Evolutionary conservation across 2,113 vertebrate genomes (phyloP).

Genomic region (Catagonus wagneri): DNA sequence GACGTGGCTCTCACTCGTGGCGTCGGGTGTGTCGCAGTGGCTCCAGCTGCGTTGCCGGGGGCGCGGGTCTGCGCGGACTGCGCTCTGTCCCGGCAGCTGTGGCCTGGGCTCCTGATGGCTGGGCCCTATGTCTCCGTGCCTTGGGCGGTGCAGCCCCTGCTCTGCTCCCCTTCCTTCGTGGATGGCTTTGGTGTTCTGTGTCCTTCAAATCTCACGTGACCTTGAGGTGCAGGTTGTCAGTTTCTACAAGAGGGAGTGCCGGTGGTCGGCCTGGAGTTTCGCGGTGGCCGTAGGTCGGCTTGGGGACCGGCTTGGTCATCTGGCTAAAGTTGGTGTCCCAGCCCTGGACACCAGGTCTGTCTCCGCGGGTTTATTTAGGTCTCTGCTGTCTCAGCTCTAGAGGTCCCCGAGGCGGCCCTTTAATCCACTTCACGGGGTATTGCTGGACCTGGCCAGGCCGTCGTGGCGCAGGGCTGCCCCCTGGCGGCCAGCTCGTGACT

Average conservation of each 20-base stretch:
- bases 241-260: background rate
- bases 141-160: accelerated
- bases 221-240: background rate
- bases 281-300: accelerated
- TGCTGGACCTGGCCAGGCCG: too few relatives aligned
- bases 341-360: accelerated
- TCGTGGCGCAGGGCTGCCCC: background rate
- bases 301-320: background rate
- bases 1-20: accelerated
- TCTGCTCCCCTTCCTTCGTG: too few relatives aligned
- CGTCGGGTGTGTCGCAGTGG: too few relatives aligned
- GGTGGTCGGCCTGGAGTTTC: background rate
- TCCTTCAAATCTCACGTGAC: accelerated
- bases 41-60: too few relatives aligned
- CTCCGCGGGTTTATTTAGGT: background rate
- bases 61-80: too few relatives aligned
- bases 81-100: accelerated
- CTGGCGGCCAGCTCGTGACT: background rate
- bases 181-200: background rate
- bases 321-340: background rate
- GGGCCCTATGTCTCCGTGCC: background rate
- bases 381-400: background rate
- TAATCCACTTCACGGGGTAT: too few relatives aligned
- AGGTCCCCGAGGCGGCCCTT: too few relatives aligned
- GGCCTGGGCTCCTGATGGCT: accelerated